A percentile compares a stretch with the other conserved stretches of the same genome.
phyloP scores from a whole-genome alignment of 1,140 invertebrate species.

The Cataglyphis hispanica region DNA sequence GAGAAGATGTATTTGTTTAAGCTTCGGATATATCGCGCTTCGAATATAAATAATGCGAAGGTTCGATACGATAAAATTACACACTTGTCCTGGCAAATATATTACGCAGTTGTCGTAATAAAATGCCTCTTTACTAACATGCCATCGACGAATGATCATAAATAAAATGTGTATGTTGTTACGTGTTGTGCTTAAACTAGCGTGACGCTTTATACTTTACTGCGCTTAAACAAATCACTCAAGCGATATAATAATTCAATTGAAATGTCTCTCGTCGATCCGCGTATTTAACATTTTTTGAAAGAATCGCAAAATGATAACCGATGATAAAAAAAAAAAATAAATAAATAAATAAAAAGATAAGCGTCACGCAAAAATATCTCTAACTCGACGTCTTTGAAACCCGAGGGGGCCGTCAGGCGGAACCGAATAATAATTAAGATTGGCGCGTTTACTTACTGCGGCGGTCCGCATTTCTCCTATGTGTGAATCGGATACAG shows the following conservation, averaged over 20 bases:
- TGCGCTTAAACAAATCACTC: too few species aligned
- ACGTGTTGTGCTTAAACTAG: too few species aligned
- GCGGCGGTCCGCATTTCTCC: constrained; percentile 48
- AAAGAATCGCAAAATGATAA: background rate
- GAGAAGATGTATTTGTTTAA: background rate
- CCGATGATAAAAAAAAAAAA: background rate
- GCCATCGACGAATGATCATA: background rate
- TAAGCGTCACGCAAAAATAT: background rate
- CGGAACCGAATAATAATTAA: background rate
- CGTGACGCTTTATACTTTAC: background rate
- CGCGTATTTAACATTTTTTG: too few species aligned
- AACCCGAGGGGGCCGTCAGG: background rate
- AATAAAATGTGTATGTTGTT: background rate
- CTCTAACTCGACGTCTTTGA: background rate
- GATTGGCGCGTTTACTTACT: constrained; percentile 31
- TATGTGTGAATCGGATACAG: background rate
- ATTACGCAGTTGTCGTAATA: background rate
- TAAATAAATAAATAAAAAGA: background rate
- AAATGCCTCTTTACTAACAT: background rate
- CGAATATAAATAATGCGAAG: background rate
- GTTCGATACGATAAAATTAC: background rate
- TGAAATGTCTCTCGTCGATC: background rate
- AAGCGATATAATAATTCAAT: constrained; percentile 4
- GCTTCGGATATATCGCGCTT: background rate
- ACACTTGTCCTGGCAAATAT: background rate